A percentile compares a stretch with the other conserved stretches of the same genome.
Evolutionary conservation across 2,113 vertebrate species (phyloP).

Genomic region (Sakesphorus luctuosus): DNA sequence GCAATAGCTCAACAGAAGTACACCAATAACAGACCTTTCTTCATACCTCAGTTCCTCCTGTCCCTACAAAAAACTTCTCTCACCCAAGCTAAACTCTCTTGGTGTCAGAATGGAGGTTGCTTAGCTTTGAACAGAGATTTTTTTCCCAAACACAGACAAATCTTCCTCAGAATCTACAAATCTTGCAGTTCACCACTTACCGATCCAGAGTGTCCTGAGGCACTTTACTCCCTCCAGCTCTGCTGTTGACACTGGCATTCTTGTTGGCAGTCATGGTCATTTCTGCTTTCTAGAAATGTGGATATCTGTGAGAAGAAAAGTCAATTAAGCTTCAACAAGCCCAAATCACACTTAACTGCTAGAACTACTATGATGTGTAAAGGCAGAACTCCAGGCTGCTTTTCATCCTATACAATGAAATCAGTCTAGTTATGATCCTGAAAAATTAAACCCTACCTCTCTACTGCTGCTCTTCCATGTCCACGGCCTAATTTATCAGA

Average conservation of each 20-base stretch:
- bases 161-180: not conserved
- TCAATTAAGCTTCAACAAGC: not conserved
- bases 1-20: not conserved
- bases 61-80: not conserved
- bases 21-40: not conserved
- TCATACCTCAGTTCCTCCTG: not conserved
- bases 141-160: not conserved
- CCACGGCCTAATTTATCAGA: not conserved
- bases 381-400: not conserved
- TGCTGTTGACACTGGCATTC: slow-evolving; percentile 86
- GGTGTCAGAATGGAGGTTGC: not conserved
- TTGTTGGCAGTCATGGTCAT: slow-evolving; percentile 99
- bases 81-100: not conserved
- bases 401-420: not conserved
- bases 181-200: slow-evolving; percentile 77
- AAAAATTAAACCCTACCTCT: not conserved
- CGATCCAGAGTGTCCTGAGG: slow-evolving; percentile 87
- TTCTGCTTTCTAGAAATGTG: slow-evolving; percentile 78
- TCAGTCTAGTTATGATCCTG: not conserved
- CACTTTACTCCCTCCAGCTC: slow-evolving; percentile 88
- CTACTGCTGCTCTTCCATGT: not conserved
- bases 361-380: not conserved
- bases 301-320: slow-evolving; percentile 79
- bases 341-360: not conserved
- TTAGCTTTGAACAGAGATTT: not conserved